Evolutionary conservation across 35 echinoderm and acorn worm genomes (phyloP).

Genomic region (Lytechinus pictus): DNA sequence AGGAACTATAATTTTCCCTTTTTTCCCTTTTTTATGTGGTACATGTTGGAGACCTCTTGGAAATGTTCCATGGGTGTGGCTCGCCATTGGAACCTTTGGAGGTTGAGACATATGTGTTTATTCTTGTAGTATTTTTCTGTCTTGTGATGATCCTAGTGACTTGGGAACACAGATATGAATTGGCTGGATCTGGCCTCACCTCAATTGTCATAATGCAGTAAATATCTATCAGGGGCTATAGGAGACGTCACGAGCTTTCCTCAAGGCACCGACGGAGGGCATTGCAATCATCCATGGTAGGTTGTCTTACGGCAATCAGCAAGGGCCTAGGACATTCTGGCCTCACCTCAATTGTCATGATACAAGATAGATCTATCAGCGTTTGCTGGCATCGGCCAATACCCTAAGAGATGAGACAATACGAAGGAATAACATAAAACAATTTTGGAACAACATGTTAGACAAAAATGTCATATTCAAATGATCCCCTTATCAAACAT

Average conservation of each 20-base stretch:
- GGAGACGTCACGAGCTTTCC: background rate
- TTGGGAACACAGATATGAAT: no score
- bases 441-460: no score
- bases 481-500: no score
- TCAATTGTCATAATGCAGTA: conserved; percentile 46
- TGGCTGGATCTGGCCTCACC: background rate
- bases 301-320: background rate
- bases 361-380: conserved; percentile 33
- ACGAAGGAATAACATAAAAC: background rate
- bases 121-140: no score
- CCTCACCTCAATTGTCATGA: conserved; percentile 35
- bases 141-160: no score
- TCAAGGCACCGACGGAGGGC: background rate
- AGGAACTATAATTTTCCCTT: no score
- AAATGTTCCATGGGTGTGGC: no score
- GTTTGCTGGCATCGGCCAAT: conserved; percentile 30
- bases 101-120: no score
- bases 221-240: conserved; percentile 23
- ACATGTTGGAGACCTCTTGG: no score
- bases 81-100: no score
- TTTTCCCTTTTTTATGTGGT: no score
- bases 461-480: no score
- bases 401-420: background rate
- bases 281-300: background rate
- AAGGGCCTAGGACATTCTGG: background rate